A percentile compares a stretch with the other conserved stretches of the same genome.
Evolutionary conservation across 2,113 vertebrate species (phyloP).

Genomic region (Protobothrops flavoviridis): DNA sequence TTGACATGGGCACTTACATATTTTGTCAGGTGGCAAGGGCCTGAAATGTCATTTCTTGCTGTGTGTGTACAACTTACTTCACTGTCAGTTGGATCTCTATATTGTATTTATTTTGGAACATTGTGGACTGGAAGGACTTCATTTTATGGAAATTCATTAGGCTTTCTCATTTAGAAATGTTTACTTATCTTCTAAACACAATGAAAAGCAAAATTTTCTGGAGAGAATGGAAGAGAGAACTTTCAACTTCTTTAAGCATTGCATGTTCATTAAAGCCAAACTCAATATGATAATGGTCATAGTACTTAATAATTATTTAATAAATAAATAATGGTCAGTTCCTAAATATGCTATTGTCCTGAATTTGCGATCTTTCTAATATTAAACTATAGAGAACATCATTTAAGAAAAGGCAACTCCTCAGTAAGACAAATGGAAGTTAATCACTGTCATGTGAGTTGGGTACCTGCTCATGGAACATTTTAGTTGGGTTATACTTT

Average conservation of each 20-base stretch:
- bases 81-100: background rate
- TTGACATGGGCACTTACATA: background rate
- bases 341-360: background rate
- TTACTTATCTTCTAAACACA: slow-evolving; percentile 7
- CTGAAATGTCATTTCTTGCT: background rate
- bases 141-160: background rate
- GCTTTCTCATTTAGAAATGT: slow-evolving; percentile 11
- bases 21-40: background rate
- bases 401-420: background rate
- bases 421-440: background rate
- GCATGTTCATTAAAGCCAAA: background rate
- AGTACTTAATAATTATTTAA: background rate
- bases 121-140: background rate
- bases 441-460: background rate
- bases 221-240: slow-evolving; percentile 2
- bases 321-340: background rate
- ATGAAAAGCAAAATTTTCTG: background rate
- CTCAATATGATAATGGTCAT: background rate
- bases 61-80: background rate
- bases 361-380: background rate
- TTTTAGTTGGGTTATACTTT: background rate
- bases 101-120: background rate
- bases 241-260: background rate
- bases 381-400: background rate
- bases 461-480: background rate